A percentile compares a stretch with the other conserved stretches of the same genome.
Conservation (phyloP, 2,888 invertebrate species). For the Sericinus montela region DNA sequence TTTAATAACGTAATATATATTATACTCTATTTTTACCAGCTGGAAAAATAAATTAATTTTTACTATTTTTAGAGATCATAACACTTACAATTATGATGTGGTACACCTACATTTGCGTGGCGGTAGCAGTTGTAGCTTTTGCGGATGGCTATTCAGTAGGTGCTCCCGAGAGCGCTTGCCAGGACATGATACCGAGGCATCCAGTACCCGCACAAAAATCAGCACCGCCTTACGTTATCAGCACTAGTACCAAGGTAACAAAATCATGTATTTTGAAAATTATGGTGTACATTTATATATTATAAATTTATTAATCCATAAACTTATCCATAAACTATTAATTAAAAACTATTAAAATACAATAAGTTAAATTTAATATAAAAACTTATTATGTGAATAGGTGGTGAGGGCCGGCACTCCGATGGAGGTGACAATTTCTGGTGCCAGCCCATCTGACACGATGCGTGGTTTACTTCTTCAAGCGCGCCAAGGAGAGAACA, state of each 20-base stretch:
- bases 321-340: no score
- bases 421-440: constrained; percentile 74
- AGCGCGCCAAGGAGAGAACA: constrained; percentile 79
- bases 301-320: no score
- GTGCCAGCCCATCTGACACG: constrained; percentile 60
- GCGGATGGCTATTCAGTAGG: constrained; percentile 79
- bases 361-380: no score
- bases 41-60: neutral
- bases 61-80: constrained; percentile 15
- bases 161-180: constrained; percentile 81
- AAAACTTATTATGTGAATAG: constrained; percentile 32
- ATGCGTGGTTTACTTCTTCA: constrained; percentile 84
- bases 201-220: constrained; percentile 77
- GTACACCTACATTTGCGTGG: constrained; percentile 41
- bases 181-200: constrained; percentile 84
- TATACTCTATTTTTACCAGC: no score
- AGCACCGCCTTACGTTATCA: constrained; percentile 79
- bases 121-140: constrained; percentile 43
- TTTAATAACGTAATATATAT: constrained; percentile 23
- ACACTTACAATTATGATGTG: no score
- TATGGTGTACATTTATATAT: no score
- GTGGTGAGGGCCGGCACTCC: constrained; percentile 58
- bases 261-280: neutral
- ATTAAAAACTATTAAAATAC: no score
- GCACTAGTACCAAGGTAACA: constrained; percentile 59